These are phyloP conservation scores for Drosophila sproati DNA, from an alignment of 1,140 invertebrate species.

Conservation along the genomic window DNA sequence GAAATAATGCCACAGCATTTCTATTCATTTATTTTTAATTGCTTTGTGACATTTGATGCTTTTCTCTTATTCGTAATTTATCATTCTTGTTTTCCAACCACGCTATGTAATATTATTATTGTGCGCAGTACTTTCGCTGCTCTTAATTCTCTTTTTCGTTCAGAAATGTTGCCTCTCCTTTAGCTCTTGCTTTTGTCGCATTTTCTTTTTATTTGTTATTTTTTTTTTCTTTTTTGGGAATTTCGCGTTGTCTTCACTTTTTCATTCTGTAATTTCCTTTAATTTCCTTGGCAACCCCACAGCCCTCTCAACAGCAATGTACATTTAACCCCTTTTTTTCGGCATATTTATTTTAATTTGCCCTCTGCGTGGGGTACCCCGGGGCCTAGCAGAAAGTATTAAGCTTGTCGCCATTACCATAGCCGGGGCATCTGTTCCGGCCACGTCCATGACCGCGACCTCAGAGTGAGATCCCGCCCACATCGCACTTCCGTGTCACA, in stretches of 20 bases:
- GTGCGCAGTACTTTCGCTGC: not conserved
- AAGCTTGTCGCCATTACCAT: slow-evolving; percentile 44
- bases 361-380: slow-evolving; percentile 11
- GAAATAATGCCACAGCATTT: not conserved
- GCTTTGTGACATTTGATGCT: slow-evolving; percentile 4
- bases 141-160: not conserved
- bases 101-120: not conserved
- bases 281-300: slow-evolving; percentile 25
- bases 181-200: not conserved
- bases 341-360: slow-evolving; percentile 51
- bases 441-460: not conserved
- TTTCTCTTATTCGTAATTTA: not conserved
- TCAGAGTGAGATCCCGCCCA: slow-evolving; percentile 7
- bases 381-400: slow-evolving; percentile 38
- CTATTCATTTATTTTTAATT: slow-evolving; percentile 4
- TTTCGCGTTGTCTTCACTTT: slow-evolving; percentile 29
- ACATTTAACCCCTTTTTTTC: slow-evolving; percentile 19
- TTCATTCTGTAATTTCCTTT: slow-evolving; percentile 48
- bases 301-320: not conserved
- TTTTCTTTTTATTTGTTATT: not conserved
- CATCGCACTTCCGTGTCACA: slow-evolving; percentile 2
- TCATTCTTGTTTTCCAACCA: slow-evolving; percentile 24
- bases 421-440: slow-evolving; percentile 20
- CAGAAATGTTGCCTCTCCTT: not conserved
- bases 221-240: not conserved